phyloP scores from a whole-genome alignment of 2,113 vertebrate genomes.

The Thunnus thynnus region DNA sequence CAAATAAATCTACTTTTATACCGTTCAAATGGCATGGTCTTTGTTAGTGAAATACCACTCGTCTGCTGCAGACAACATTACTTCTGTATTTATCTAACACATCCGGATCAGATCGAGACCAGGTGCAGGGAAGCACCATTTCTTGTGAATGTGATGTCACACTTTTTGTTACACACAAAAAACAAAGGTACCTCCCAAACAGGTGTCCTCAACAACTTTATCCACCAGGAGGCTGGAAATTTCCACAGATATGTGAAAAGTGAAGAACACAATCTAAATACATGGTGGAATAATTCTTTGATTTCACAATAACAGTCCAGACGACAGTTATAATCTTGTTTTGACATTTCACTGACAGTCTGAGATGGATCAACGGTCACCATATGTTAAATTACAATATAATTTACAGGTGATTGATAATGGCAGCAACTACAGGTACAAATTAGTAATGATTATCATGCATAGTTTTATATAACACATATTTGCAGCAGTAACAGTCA shows the following conservation, averaged over 20 bases:
- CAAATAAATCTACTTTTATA: too few relatives aligned
- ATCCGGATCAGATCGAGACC: neutral
- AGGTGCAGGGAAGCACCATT: neutral
- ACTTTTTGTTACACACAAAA: neutral
- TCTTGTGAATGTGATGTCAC: neutral
- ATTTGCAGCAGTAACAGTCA: constrained; percentile 1
- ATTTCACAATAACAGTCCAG: neutral
- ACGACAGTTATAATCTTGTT: neutral
- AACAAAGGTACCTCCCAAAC: neutral
- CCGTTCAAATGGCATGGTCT: too few relatives aligned
- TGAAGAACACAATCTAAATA: neutral
- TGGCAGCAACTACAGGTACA: constrained; percentile 10
- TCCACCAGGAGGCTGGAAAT: neutral
- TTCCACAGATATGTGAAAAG: neutral
- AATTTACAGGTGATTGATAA: constrained; percentile 12
- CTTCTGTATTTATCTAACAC: neutral
- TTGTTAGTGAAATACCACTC: too few relatives aligned
- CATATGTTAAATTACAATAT: neutral
- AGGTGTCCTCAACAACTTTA: neutral
- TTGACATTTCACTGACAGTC: constrained; percentile 5
- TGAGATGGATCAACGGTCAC: neutral
- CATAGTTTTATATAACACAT: neutral
- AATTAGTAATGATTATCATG: neutral
- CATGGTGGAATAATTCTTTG: neutral
- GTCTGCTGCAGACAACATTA: too few relatives aligned